Evolutionary conservation across 2,888 invertebrate genomes (phyloP).

Genomic region (Carpatolechia fugitivella): DNA sequence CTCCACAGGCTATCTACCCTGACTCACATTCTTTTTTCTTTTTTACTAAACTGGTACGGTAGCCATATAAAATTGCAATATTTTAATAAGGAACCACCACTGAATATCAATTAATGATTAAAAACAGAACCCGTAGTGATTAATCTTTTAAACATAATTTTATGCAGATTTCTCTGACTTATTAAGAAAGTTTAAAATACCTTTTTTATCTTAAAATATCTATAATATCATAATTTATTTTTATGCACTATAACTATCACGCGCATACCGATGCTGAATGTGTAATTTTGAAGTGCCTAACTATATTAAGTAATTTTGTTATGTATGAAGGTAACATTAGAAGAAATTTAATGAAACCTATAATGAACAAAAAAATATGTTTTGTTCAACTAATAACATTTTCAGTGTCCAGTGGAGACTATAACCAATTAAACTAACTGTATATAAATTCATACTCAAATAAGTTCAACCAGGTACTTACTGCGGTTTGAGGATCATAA

Average conservation of each 20-base stretch:
- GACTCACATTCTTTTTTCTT: conserved; percentile 41
- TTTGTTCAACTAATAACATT: neutral
- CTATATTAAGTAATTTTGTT: too few relatives aligned
- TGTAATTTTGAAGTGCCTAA: too few relatives aligned
- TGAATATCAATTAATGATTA: conserved; percentile 65
- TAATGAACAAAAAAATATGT: too few relatives aligned
- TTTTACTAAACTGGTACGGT: conserved; percentile 54
- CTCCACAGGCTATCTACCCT: conserved; percentile 6
- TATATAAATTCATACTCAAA: neutral
- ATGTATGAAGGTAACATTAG: too few relatives aligned
- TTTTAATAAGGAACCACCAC: conserved; percentile 61
- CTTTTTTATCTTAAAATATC: too few relatives aligned
- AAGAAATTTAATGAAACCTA: too few relatives aligned
- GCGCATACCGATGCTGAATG: too few relatives aligned
- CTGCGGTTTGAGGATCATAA: neutral
- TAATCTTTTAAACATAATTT: conserved; percentile 57
- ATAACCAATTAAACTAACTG: neutral
- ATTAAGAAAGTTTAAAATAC: conserved; percentile 34
- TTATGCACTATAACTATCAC: too few relatives aligned
- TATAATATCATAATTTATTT: too few relatives aligned
- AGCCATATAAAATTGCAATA: conserved; percentile 66
- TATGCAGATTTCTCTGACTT: conserved; percentile 43
- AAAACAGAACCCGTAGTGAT: conserved; percentile 43
- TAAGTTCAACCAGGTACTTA: neutral
- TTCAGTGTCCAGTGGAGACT: neutral